phyloP scores from a whole-genome alignment of 2,113 vertebrate genomes.

The Lycaon pictus region DNA sequence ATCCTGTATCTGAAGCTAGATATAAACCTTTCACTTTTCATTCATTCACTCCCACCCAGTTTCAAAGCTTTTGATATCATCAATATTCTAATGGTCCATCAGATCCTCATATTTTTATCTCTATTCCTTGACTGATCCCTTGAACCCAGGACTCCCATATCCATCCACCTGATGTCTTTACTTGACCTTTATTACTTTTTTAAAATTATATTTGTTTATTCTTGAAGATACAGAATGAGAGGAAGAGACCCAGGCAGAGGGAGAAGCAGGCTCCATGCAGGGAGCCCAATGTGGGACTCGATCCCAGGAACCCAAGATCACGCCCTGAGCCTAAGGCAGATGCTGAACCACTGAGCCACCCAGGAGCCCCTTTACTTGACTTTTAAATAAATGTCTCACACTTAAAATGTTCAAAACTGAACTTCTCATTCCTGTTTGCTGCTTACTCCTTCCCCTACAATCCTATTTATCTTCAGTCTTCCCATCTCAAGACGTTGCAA shows the following conservation, averaged over 20 bases:
- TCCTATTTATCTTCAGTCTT: neutral
- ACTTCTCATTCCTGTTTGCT: neutral
- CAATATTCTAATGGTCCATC: neutral
- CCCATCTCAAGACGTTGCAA: neutral
- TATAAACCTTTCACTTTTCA: neutral
- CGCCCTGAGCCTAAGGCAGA: too few species aligned
- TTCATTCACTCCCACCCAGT: neutral
- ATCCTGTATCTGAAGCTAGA: neutral
- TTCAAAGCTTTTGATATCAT: neutral
- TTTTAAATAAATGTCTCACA: neutral
- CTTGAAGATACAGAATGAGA: too few species aligned
- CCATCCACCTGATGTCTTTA: neutral
- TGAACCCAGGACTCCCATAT: neutral
- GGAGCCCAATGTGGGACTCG: too few species aligned
- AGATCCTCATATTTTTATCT: neutral
- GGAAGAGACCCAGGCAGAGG: too few species aligned
- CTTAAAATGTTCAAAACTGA: neutral
- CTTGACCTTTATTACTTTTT: neutral
- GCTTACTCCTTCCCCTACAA: neutral
- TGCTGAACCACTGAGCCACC: too few species aligned
- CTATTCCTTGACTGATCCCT: neutral
- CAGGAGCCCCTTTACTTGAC: neutral
- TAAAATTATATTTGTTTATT: too few species aligned
- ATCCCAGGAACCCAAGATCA: too few species aligned
- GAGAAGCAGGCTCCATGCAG: too few species aligned